These are phyloP conservation scores for Pelvicachromis taeniatus DNA, from an alignment of 2,113 vertebrate genomes.

Conservation along the genomic window DNA sequence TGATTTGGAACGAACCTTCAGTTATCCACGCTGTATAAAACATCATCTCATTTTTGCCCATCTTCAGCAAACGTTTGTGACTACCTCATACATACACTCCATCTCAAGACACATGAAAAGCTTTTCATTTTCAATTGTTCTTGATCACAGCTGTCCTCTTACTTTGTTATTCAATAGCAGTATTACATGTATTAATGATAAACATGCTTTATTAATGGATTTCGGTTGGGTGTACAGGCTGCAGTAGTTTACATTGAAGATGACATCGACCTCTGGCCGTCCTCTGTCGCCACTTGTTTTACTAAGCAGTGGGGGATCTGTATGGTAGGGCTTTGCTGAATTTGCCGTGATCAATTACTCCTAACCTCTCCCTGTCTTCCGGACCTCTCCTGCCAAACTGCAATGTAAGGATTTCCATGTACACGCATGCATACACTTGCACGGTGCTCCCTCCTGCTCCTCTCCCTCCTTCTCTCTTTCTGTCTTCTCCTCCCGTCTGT, in stretches of 20 bases:
- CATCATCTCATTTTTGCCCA: neutral
- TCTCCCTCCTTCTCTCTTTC: neutral
- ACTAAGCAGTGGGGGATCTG: neutral
- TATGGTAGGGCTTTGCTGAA: slow-evolving; percentile 3
- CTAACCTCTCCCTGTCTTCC: neutral
- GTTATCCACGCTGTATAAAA: accelerated
- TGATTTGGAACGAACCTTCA: neutral
- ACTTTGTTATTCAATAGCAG: neutral
- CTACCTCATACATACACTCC: neutral
- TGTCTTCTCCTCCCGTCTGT: neutral
- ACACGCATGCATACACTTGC: neutral
- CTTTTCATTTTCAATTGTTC: neutral
- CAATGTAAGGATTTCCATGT: slow-evolving; percentile 19
- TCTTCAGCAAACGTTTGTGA: neutral
- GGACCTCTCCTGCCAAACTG: slow-evolving; percentile 26
- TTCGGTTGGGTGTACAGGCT: neutral
- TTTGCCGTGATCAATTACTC: slow-evolving; percentile 31
- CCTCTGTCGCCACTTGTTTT: slow-evolving; percentile 28
- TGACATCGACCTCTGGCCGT: slow-evolving; percentile 21
- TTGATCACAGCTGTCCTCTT: neutral
- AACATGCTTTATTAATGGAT: neutral
- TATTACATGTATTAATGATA: neutral
- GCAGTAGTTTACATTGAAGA: neutral
- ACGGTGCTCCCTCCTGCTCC: neutral
- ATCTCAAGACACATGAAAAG: neutral